Percentiles rank a stretch among this genome's conserved stretches.
phyloP scores from a whole-genome alignment of 2,797 vertebrate species.

The Botia kubotai region DNA sequence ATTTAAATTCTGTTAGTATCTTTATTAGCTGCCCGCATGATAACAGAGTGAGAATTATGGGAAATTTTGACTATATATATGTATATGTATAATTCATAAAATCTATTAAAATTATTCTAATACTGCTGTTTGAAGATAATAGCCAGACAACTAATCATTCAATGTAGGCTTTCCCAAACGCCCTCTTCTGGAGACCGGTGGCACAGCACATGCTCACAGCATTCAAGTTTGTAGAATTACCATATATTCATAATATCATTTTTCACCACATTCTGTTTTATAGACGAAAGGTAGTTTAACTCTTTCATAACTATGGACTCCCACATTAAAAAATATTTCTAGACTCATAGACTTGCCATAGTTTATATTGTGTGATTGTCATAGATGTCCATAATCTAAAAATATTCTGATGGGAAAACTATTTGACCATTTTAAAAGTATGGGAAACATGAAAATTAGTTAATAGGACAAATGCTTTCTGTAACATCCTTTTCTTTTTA shows the following conservation, averaged over 20 bases:
- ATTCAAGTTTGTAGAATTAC: not conserved
- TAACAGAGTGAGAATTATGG: constrained; percentile 1
- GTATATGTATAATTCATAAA: not conserved
- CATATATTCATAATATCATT: not conserved
- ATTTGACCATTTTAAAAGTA: not conserved
- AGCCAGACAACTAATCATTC: not conserved
- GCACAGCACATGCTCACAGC: not conserved
- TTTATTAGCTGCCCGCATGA: constrained; percentile 1
- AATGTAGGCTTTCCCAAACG: not conserved
- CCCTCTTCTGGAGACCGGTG: constrained; percentile 14
- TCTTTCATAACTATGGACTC: not conserved
- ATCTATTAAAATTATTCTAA: not conserved
- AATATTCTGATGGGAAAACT: constrained; percentile 1
- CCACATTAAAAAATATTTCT: constrained; percentile 21
- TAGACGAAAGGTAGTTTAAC: not conserved
- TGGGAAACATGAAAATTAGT: not conserved
- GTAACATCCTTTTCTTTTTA: not conserved
- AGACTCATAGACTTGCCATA: not conserved
- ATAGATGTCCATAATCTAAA: not conserved
- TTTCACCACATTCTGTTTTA: not conserved
- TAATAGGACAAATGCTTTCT: not conserved
- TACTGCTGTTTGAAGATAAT: not conserved
- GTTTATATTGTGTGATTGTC: not conserved
- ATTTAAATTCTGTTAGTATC: constrained; percentile 12
- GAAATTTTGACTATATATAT: constrained; percentile 1